Conservation (phyloP, 2,797 vertebrate species). For the Lagorchestes hirsutus region DNA sequence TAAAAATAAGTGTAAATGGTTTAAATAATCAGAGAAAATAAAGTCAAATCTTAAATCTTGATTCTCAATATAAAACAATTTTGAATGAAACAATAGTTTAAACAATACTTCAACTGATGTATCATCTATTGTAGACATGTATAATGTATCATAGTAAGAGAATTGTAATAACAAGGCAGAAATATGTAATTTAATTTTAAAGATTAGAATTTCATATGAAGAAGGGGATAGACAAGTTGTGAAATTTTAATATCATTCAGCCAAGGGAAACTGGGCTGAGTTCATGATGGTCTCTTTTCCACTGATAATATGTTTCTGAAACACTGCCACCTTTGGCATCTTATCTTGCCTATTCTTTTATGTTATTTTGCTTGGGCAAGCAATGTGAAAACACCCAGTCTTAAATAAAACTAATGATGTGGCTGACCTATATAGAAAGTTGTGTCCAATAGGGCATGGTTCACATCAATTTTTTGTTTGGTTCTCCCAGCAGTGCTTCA, state of each 20-base stretch:
- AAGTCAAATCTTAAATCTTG: neutral
- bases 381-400: neutral
- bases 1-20: neutral
- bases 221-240: neutral
- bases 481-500: neutral
- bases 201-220: neutral
- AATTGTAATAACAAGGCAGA: neutral
- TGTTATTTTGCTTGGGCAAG: conserved; percentile 12
- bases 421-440: neutral
- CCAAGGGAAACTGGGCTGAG: neutral
- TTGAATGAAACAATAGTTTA: neutral
- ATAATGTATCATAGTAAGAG: neutral
- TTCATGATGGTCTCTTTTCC: neutral
- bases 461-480: neutral
- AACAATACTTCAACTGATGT: neutral
- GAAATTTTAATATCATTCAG: neutral
- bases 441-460: neutral
- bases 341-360: conserved; percentile 8
- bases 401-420: neutral
- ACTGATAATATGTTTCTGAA: neutral
- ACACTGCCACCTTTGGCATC: conserved; percentile 14
- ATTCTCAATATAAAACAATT: neutral
- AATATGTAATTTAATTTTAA: neutral
- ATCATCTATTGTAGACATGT: neutral
- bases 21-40: neutral